These are phyloP conservation scores for Antennarius maculatus DNA, from an alignment of 2,797 vertebrate species.

Conservation along the genomic window DNA sequence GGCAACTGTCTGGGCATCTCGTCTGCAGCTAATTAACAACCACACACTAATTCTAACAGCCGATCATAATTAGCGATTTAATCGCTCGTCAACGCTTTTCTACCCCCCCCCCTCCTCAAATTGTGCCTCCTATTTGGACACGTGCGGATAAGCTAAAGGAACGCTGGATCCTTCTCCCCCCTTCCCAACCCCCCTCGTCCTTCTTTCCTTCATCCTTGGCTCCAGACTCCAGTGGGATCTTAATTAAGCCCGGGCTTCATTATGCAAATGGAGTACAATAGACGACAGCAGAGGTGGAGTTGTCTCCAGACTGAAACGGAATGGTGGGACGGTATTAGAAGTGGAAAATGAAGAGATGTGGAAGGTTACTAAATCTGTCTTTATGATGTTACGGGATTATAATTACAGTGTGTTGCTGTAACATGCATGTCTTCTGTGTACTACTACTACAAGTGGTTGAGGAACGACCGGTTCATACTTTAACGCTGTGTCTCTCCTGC, in stretches of 20 bases:
- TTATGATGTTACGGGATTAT: slow-evolving; percentile 44
- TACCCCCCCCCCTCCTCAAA: slow-evolving; percentile 71
- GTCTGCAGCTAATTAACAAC: slow-evolving; percentile 82
- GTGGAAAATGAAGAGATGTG: slow-evolving; percentile 66
- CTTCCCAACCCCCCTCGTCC: slow-evolving; percentile 57
- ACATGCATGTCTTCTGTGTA: slow-evolving; percentile 27
- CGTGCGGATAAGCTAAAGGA: slow-evolving; percentile 77
- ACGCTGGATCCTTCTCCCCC: slow-evolving; percentile 53
- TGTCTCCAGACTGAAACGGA: slow-evolving; percentile 67
- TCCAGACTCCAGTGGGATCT: slow-evolving; percentile 84
- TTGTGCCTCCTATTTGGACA: slow-evolving; percentile 77
- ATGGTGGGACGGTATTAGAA: slow-evolving; percentile 58
- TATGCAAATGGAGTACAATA: slow-evolving; percentile 87
- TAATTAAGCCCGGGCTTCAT: slow-evolving; percentile 87
- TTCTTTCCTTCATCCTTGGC: slow-evolving; percentile 73
- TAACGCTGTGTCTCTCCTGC: slow-evolving; percentile 31
- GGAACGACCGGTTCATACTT: slow-evolving; percentile 27
- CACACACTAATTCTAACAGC: slow-evolving; percentile 82
- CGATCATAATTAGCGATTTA: slow-evolving; percentile 85
- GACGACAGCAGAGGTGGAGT: slow-evolving; percentile 79
- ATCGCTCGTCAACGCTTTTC: slow-evolving; percentile 78
- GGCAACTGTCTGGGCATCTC: slow-evolving; percentile 81
- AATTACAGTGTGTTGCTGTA: slow-evolving; percentile 47
- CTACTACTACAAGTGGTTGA: slow-evolving; percentile 14
- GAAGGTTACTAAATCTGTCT: slow-evolving; percentile 56